A percentile compares a stretch with the other conserved stretches of the same genome.
These are phyloP conservation scores for Entomobrya multifasciata DNA, from an alignment of 2,888 invertebrate genomes.

Conservation along the genomic window DNA sequence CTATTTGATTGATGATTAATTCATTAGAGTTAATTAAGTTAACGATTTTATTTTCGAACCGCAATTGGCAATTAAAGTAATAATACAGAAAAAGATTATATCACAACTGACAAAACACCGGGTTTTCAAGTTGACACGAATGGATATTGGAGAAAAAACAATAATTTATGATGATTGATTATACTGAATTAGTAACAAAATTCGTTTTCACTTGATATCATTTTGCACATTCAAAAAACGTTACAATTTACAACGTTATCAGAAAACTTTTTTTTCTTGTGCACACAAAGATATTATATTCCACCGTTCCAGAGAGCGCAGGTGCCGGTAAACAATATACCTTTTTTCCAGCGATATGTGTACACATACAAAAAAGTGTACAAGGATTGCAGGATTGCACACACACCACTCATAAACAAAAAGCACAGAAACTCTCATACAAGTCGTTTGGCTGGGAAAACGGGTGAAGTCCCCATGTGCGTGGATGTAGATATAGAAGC, in stretches of 20 bases:
- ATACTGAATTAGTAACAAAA: neutral
- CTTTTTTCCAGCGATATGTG: neutral
- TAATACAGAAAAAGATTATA: slow-evolving; percentile 11
- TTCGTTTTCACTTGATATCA: neutral
- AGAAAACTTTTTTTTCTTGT: neutral
- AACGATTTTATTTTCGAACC: slow-evolving; percentile 6
- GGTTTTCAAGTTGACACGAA: slow-evolving; percentile 16
- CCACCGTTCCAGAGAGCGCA: slow-evolving; percentile 3
- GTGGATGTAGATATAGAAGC: slow-evolving; percentile 1
- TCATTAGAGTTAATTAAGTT: slow-evolving; percentile 33
- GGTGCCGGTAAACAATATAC: slow-evolving; percentile 22
- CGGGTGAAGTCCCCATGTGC: slow-evolving; percentile 63
- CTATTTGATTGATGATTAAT: too few species aligned
- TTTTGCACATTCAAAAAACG: neutral
- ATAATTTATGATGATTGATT: neutral
- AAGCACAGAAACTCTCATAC: slow-evolving; percentile 20
- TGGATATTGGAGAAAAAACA: neutral
- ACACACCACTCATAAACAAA: neutral
- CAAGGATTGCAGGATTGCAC: too few species aligned
- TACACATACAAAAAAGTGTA: neutral
- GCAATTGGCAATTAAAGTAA: slow-evolving; percentile 48
- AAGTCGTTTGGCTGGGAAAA: slow-evolving; percentile 16
- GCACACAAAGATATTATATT: neutral
- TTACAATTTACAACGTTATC: neutral
- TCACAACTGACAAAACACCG: slow-evolving; percentile 36